Evolutionary conservation across 2,888 invertebrate genomes (phyloP).

Genomic region (Pristionchus maxplancki): DNA sequence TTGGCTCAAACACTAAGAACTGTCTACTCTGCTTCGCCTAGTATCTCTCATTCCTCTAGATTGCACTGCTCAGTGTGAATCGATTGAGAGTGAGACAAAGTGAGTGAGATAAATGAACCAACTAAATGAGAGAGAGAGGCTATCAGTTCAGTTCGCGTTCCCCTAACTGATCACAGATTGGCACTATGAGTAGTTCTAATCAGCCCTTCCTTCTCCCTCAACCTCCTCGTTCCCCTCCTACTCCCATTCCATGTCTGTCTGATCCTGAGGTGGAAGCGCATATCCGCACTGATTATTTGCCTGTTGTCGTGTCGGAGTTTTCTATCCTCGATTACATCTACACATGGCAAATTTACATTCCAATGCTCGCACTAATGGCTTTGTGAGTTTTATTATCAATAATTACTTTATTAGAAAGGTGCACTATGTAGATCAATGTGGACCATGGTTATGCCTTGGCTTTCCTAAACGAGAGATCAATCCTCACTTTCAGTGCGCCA

Average conservation of each 20-base stretch:
- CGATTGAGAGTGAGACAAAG: slow-evolving; percentile 13
- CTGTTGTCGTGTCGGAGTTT: background rate
- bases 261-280: background rate
- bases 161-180: slow-evolving; percentile 1
- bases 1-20: background rate
- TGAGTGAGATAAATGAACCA: background rate
- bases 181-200: too few relatives aligned
- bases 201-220: background rate
- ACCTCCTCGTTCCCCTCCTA: slow-evolving; percentile 4
- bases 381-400: background rate
- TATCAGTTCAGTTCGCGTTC: slow-evolving; percentile 17
- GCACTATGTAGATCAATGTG: too few relatives aligned
- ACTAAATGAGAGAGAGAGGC: slow-evolving; percentile 5
- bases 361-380: background rate
- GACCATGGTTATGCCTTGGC: too few relatives aligned
- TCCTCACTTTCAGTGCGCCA: background rate
- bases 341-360: background rate
- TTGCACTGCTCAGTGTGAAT: background rate
- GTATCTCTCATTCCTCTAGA: background rate
- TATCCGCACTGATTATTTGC: background rate
- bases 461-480: too few relatives aligned
- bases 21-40: background rate
- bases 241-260: background rate
- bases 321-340: slow-evolving; percentile 1
- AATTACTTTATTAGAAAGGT: too few relatives aligned